These are phyloP conservation scores for Encarsia formosa DNA, from an alignment of 2,888 invertebrate genomes.

Conservation along the genomic window DNA sequence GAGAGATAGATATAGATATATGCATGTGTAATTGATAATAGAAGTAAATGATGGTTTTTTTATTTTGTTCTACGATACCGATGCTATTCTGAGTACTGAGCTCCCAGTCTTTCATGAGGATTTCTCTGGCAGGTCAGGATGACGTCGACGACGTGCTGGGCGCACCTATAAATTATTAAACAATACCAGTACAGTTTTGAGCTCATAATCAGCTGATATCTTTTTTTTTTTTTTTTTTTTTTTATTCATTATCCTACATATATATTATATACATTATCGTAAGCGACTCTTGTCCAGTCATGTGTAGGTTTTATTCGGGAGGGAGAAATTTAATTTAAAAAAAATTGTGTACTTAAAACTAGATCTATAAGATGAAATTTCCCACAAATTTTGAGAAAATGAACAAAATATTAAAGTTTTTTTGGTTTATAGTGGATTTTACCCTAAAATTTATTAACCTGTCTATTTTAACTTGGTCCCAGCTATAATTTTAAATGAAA, in stretches of 20 bases:
- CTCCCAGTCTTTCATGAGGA: slow-evolving; percentile 54
- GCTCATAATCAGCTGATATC: too few relatives aligned
- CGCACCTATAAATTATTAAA: slow-evolving; percentile 51
- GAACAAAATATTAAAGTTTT: too few relatives aligned
- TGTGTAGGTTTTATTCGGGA: too few relatives aligned
- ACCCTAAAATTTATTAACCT: too few relatives aligned
- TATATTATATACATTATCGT: slow-evolving; percentile 20
- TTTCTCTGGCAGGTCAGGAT: slow-evolving; percentile 53
- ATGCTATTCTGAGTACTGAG: slow-evolving; percentile 53
- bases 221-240: too few relatives aligned
- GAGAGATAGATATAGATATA: not conserved
- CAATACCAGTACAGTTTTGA: slow-evolving; percentile 43
- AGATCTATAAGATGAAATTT: too few relatives aligned
- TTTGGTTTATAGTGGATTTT: too few relatives aligned
- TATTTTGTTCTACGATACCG: slow-evolving; percentile 52
- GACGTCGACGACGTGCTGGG: slow-evolving; percentile 50
- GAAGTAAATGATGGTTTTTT: slow-evolving; percentile 39
- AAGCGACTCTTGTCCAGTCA: too few relatives aligned
- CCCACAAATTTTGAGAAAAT: too few relatives aligned
- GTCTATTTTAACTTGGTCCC: too few relatives aligned
- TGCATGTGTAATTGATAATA: slow-evolving; percentile 2
- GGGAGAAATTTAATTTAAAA: slow-evolving; percentile 23
- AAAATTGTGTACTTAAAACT: too few relatives aligned
- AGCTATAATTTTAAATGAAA: too few relatives aligned
- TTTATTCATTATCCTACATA: slow-evolving; percentile 25